These are phyloP conservation scores for Zosterops pallidus DNA, from an alignment of 2,113 vertebrate species.

Conservation along the genomic window DNA sequence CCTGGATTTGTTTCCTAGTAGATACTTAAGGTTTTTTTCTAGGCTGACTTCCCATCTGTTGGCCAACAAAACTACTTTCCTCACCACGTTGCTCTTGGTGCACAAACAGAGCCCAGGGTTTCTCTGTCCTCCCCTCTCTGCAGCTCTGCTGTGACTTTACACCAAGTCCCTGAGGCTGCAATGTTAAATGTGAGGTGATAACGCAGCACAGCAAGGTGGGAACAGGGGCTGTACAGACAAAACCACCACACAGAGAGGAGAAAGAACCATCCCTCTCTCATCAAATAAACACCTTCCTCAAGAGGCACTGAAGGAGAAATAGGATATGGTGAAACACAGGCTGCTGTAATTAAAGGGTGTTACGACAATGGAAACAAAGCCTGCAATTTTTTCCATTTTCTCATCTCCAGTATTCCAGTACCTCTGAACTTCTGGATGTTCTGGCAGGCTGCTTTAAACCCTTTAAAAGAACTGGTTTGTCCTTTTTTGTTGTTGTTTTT, in stretches of 20 bases:
- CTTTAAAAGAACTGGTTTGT: neutral
- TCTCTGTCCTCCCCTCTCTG: neutral
- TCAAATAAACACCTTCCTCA: neutral
- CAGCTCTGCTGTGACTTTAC: neutral
- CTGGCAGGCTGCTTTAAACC: neutral
- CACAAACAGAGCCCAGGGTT: neutral
- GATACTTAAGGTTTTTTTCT: neutral
- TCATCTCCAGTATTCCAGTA: neutral
- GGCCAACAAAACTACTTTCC: neutral
- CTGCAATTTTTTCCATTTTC: neutral
- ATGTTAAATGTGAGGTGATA: neutral
- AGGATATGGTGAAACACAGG: neutral
- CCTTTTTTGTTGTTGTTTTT: no score
- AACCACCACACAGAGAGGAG: neutral
- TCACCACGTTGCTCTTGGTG: neutral
- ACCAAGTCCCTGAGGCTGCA: accelerated
- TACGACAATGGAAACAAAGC: neutral
- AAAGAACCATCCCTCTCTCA: neutral
- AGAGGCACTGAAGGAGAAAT: neutral
- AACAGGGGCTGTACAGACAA: neutral
- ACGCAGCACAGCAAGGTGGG: neutral
- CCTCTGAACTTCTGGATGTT: neutral
- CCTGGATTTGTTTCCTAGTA: neutral
- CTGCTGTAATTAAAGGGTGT: neutral
- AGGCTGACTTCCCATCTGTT: neutral